Evolutionary conservation across 92 coral and sea anemone genomes (phyloP), one percentile per base, ranked within the genome.

Genomic region (Montipora capitata): DNA sequence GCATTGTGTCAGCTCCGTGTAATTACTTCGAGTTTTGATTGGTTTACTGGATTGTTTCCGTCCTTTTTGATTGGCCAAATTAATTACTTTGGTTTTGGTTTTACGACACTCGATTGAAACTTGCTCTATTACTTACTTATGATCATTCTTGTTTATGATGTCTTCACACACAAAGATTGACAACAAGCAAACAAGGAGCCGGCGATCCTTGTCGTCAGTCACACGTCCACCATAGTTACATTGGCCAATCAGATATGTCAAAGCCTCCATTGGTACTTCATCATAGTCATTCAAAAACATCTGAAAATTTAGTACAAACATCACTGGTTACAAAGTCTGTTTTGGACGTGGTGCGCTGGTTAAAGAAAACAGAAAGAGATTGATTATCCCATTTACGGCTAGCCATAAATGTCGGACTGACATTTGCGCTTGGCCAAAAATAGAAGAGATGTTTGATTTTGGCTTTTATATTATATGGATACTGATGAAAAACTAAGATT

Each of bases 171-270:
- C 92, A 83, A 92, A 97, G 66, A 97, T 97, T 41, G 96, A 94
- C 86, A 97, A 80, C 85, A 97, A 88, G 74, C 97, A 93, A 65
- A 97, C 95, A 64, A 97, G 88, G 69, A 97, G 89, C 18, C 99
- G 97, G 38, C 99, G 90, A 75, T 98, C 99, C 85, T 98, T 98
- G 85, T 98, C 99, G 56, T 98, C 99, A 17, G 99, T 98, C 51
- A 98, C 99, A 63, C 99, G 97, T 41, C 99, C 99, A 78, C 99
- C 99, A 89, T 98, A 98, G 91, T 98, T 98, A 77, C 99, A 98
- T 77, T 98, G 92, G 54, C 99, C 99, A 91, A 94, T 92, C 81
- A 98, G 93, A 42, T 98, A 98, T 67, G 91, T 90, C 73, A 98
- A 88, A 14, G 99, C 99, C 17, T 98, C 99, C 90, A 96, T 61